phyloP scores from a whole-genome alignment of 1,140 invertebrate species.

The Latrodectus geometricus region DNA sequence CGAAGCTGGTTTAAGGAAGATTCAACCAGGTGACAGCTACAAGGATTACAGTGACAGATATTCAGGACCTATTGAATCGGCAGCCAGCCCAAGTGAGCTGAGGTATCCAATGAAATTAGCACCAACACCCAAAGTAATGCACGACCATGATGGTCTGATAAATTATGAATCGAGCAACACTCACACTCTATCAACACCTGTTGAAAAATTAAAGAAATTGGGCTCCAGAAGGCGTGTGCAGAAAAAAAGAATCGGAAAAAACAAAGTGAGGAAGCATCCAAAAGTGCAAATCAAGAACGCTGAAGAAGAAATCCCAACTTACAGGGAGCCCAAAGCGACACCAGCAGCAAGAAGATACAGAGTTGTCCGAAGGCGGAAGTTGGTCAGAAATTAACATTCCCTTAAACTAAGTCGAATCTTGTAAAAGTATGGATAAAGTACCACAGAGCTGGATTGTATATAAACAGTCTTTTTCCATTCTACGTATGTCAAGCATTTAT shows the following conservation, averaged over 20 bases:
- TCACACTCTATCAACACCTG: not conserved
- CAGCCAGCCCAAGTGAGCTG: not conserved
- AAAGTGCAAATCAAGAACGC: not conserved
- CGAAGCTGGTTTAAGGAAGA: constrained; percentile 8
- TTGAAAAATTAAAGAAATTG: not conserved
- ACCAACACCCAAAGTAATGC: constrained; percentile 16
- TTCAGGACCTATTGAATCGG: not conserved
- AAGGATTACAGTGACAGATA: not conserved
- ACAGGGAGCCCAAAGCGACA: constrained; percentile 44
- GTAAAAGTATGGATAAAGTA: too few relatives aligned
- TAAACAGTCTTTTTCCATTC: too few relatives aligned
- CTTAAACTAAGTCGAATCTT: too few relatives aligned
- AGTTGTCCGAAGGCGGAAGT: constrained; percentile 20
- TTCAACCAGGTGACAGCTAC: not conserved
- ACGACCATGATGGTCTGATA: not conserved
- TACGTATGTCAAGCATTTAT: too few relatives aligned
- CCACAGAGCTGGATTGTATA: too few relatives aligned
- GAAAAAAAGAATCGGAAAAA: constrained; percentile 12
- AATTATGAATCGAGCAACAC: constrained; percentile 45
- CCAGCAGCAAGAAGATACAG: constrained; percentile 24
- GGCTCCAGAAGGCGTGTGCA: not conserved
- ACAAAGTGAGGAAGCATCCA: constrained; percentile 11
- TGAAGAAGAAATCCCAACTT: constrained; percentile 40
- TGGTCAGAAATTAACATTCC: constrained; percentile 10
- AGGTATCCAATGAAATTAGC: constrained; percentile 41